A percentile compares a stretch with the other conserved stretches of the same genome.
Evolutionary conservation across 2,797 vertebrate genomes (phyloP).

Genomic region (Myotis daubentonii): DNA sequence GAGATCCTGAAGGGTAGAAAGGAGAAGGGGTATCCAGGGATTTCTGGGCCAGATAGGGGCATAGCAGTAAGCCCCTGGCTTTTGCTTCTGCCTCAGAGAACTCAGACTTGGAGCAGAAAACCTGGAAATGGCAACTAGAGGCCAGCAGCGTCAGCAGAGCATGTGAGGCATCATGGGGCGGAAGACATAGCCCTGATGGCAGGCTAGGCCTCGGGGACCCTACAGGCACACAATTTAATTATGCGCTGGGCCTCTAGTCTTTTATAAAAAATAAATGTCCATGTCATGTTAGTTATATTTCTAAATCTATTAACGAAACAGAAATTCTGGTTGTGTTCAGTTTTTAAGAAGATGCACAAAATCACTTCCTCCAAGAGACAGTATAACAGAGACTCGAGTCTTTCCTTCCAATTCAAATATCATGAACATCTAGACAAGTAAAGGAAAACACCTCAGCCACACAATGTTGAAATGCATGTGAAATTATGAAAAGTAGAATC

Average conservation of each 20-base stretch:
- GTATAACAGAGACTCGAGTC: background rate
- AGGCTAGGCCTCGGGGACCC: no score
- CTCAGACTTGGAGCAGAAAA: background rate
- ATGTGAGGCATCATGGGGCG: no score
- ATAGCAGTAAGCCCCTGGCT: rapidly evolving
- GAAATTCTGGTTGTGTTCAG: background rate
- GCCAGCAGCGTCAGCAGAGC: no score
- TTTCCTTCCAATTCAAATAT: background rate
- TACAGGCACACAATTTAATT: no score
- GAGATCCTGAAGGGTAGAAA: rapidly evolving
- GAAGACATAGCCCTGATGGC: no score
- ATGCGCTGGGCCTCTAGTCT: background rate
- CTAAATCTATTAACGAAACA: background rate
- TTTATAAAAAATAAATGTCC: background rate
- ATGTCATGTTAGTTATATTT: background rate
- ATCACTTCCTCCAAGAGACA: background rate
- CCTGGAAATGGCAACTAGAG: background rate
- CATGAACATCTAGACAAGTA: no score
- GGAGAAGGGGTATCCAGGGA: rapidly evolving
- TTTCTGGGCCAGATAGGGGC: rapidly evolving
- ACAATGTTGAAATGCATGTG: background rate
- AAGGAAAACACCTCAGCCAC: background rate
- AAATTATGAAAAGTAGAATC: background rate
- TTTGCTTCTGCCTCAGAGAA: background rate
- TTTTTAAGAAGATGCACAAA: background rate